Conservation (phyloP, 2,888 invertebrate species). For the Cheiracanthium punctorium region DNA sequence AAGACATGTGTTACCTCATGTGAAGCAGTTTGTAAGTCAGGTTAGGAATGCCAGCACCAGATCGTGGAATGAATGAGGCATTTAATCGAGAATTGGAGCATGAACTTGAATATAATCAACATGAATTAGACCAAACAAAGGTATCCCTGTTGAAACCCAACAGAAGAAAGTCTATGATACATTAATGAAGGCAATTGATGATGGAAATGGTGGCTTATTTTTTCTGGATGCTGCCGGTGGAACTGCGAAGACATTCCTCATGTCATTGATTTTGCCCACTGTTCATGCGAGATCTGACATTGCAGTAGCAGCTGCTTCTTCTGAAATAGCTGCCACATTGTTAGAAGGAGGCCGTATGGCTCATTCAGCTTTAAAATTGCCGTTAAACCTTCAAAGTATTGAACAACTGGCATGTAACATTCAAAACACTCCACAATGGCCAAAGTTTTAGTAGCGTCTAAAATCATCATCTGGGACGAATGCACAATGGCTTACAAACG, state of each 20-base stretch:
- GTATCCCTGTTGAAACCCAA: neutral
- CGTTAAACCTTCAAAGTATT: neutral
- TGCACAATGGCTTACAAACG: neutral
- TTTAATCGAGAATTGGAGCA: neutral
- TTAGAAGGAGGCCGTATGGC: neutral
- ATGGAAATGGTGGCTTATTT: neutral
- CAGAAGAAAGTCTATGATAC: neutral
- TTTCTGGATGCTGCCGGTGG: neutral
- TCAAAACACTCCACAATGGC: neutral
- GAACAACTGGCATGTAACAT: neutral
- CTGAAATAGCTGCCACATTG: neutral
- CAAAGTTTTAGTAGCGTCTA: neutral
- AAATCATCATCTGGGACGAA: neutral
- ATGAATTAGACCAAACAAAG: neutral
- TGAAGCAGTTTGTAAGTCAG: neutral
- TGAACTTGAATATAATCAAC: neutral
- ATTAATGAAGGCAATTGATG: too few species aligned
- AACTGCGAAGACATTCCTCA: neutral
- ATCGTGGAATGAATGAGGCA: neutral
- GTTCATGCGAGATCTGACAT: neutral
- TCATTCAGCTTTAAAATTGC: conserved; percentile 1
- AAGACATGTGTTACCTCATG: neutral
- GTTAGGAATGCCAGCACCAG: neutral
- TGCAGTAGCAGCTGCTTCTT: neutral
- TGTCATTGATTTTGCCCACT: neutral